Evolutionary conservation across 2,797 vertebrate genomes (phyloP), one percentile per base, ranked within the genome.

Genomic region (Acanthurus leucopareius): DNA sequence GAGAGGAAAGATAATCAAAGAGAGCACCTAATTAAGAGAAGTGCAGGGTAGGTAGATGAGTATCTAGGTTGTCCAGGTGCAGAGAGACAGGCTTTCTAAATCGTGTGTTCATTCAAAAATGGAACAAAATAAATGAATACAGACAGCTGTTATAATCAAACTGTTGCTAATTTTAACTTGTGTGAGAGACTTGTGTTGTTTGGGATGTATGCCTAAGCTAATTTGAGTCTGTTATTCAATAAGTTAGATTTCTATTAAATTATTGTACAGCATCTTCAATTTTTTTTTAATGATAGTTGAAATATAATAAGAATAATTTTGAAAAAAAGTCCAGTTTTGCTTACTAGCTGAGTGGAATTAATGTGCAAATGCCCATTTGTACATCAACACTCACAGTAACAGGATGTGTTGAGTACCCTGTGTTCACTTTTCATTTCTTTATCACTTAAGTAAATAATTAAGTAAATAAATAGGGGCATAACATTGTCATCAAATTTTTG

Each of bases 1-100:
- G 83, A 87, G 76, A 91, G 86, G 58, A 82, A 85, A 91, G 84
- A 87, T 86, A 87, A 94, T 93, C 89, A 92, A 94, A 94, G 92
- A 90, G 88, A 73, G 25, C 62, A 64, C 86, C 77, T 92, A 85
- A 92, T 91, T 87, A 82, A 88, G 53, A 79, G 63, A 62, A 73
- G 77, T n/a, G 73, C 22, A 25, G 67, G 74, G 57, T 75, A 63
- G 77, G 77, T 73, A 3, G 15, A 8, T 0, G 59, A 47, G 84
- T 65, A 53, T 80, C 73, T 73, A 82, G 66, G 59, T 42, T 59
- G 73, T 82, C 81, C 93, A 95, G 93, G 94, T 95, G 94, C 88
- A 83, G 16, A 81, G 68, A 88, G 73, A 83, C 32, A 35, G 32
- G 32, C 32, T 35, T 35, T 35, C 32, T 82, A 81, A 80, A 89